Evolutionary conservation across 2,888 invertebrate genomes (phyloP).

Genomic region (Chrysina gloriosa): DNA sequence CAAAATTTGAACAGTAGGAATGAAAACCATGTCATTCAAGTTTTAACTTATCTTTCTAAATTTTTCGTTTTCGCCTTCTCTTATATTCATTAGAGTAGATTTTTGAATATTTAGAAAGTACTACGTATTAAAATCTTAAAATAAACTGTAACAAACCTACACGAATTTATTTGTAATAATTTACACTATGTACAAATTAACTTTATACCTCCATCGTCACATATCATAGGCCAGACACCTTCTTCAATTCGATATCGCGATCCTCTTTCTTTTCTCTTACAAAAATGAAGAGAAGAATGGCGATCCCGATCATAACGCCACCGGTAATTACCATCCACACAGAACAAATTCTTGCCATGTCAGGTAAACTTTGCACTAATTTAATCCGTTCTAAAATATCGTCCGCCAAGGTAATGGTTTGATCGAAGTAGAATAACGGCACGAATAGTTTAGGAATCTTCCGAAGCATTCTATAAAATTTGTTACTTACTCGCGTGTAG

Average conservation of each 20-base stretch:
- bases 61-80: too few species aligned
- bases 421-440: constrained; percentile 48
- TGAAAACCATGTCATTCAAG: too few species aligned
- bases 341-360: constrained; percentile 35
- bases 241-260: constrained; percentile 4
- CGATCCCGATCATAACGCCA: constrained; percentile 38
- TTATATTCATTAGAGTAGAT: too few species aligned
- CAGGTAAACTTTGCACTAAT: constrained; percentile 47
- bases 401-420: constrained; percentile 45
- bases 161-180: constrained; percentile 19
- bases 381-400: constrained; percentile 44
- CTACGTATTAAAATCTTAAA: too few species aligned
- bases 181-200: constrained; percentile 29
- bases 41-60: too few species aligned
- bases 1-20: too few species aligned
- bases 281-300: constrained; percentile 38
- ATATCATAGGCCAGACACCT: constrained; percentile 6
- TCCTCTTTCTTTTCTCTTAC: constrained; percentile 35
- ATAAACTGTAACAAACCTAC: constrained; percentile 2
- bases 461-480: constrained; percentile 38
- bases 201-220: background rate
- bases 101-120: too few species aligned
- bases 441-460: constrained; percentile 37
- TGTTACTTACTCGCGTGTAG: background rate
- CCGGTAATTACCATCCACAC: constrained; percentile 38